A percentile compares a stretch with the other conserved stretches of the same genome.
Conservation (phyloP, 2,797 vertebrate species). For the Percopsis omiscomaycus region DNA sequence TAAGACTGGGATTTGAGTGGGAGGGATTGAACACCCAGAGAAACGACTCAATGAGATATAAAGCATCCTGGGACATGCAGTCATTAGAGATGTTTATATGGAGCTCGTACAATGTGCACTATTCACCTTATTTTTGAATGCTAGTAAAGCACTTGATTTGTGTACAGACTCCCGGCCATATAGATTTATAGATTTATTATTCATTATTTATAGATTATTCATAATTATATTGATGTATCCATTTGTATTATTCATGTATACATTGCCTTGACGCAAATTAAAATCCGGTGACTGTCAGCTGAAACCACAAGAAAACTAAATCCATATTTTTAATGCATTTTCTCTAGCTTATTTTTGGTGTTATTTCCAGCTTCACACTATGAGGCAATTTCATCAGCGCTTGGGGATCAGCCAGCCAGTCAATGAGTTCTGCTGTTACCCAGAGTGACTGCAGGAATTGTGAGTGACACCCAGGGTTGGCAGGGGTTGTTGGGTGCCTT, state of each 20-base stretch:
- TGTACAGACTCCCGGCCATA: neutral
- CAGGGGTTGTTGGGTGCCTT: conserved; percentile 17
- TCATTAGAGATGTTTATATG: conserved; percentile 8
- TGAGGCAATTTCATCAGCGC: conserved; percentile 22
- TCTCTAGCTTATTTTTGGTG: neutral
- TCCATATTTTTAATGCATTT: neutral
- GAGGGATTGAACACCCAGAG: conserved; percentile 7
- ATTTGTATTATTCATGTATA: no score
- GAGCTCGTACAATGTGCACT: no score
- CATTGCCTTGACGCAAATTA: conserved; percentile 1
- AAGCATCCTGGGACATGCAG: conserved; percentile 17
- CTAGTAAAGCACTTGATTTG: no score
- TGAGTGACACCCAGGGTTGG: conserved; percentile 3
- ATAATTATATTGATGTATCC: no score
- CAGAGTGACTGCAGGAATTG: neutral
- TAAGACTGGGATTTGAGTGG: neutral
- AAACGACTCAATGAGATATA: conserved; percentile 9
- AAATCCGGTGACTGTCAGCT: neutral
- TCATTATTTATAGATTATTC: no score
- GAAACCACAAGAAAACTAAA: neutral
- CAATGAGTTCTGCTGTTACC: neutral
- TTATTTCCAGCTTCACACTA: neutral
- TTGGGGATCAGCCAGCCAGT: conserved; percentile 33
- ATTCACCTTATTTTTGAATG: no score
- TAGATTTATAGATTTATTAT: neutral